Evolutionary conservation across 2,888 invertebrate genomes (phyloP).

Genomic region (Amphipyra berbera): DNA sequence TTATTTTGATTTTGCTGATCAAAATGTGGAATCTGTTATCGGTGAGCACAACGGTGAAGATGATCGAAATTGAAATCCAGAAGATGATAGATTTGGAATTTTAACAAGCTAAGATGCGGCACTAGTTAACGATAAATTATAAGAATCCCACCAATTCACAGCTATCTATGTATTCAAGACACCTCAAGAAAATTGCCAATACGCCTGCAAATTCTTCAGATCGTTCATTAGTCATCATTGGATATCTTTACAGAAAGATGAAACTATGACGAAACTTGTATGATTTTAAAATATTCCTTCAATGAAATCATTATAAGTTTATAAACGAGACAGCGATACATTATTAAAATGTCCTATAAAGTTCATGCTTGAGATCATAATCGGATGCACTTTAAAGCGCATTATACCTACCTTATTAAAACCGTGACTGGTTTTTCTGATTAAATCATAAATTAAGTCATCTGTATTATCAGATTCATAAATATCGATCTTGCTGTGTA

Average conservation of each 20-base stretch:
- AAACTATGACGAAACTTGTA: too few relatives aligned
- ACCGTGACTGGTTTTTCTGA: conserved; percentile 42
- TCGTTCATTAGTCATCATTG: too few relatives aligned
- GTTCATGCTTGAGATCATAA: conserved; percentile 44
- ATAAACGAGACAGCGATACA: conserved; percentile 13
- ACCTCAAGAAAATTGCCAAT: too few relatives aligned
- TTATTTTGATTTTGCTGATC: neutral
- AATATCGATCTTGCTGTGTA: neutral
- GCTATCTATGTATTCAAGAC: too few relatives aligned
- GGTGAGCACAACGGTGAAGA: neutral
- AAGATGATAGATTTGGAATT: too few relatives aligned
- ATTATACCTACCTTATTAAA: conserved; percentile 28
- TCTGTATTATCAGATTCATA: conserved; percentile 20
- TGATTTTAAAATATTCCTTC: neutral
- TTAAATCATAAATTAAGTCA: conserved; percentile 42
- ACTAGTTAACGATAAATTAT: too few relatives aligned
- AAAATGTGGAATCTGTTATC: neutral
- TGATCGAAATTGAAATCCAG: neutral
- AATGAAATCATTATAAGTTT: neutral
- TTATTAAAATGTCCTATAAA: conserved; percentile 39
- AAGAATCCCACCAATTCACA: too few relatives aligned
- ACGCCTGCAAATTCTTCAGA: too few relatives aligned
- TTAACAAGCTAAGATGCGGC: too few relatives aligned
- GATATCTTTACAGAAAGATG: too few relatives aligned
- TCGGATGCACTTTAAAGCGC: conserved; percentile 38